Evolutionary conservation across 2,797 vertebrate genomes (phyloP), one percentile per base, ranked within the genome.

Genomic region (Gymnocypris eckloni): DNA sequence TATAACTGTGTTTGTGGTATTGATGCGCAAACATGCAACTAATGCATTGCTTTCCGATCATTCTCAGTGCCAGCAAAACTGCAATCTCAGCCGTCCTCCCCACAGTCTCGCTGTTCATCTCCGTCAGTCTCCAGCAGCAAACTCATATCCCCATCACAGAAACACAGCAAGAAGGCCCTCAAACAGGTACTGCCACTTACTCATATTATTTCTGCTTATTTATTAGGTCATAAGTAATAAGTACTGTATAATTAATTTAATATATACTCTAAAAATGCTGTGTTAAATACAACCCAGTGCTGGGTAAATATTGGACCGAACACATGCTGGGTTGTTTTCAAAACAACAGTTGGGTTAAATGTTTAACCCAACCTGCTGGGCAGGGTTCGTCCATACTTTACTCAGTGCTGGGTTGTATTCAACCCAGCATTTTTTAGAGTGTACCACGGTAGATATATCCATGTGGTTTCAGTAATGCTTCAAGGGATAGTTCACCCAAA

Each of bases 101-200:
- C 98, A 0, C 98, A 97, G 93, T 94, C 97, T 3, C 95, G 96
- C 87, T 98, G 97, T 89, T 96, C 97, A 0, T 98, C 98, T 25
- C 97, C 98, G 16, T 97, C 98, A 83, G 94, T 98, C 81, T 93
- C 97, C 69, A 90, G 95, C 89, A 93, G 93, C 92, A 99, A 99
- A 93, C 95, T 96, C 93, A 97, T 99, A 94, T 99, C 98, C 84
- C 96, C 97, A 33, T 99, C 98, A 12, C 98, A 99, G 96, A 99
- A 99, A 93, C 98, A 98, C 96, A 97, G 97, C 96, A 99, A 99
- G 94, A 99, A 99, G 92, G 98, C 98, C 6, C 93, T 99, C 84
- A 99, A 97, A 83, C 96, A 97, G 96, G 96, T 97, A 89, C 90
- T 89, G n/a, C 16, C 82, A 3, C 89, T 87, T 86, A 43, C 54